Conservation (phyloP, 2,113 vertebrate species). For the Hyperoodon ampullatus region DNA sequence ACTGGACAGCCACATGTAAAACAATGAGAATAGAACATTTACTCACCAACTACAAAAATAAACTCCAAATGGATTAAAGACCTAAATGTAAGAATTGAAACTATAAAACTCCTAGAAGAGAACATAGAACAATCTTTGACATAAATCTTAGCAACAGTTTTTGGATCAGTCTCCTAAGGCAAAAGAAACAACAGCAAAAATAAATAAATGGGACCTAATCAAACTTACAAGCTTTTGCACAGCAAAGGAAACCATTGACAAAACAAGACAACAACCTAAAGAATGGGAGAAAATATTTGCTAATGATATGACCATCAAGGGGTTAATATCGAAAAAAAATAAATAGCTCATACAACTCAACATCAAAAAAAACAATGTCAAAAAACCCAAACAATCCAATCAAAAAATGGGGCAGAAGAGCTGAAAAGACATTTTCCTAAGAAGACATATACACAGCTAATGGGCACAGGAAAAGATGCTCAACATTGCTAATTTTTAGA, state of each 20-base stretch:
- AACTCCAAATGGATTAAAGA: not conserved
- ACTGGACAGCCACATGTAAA: not conserved
- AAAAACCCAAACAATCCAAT: not conserved
- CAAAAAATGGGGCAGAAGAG: not conserved
- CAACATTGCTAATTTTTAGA: not conserved
- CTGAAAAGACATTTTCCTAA: not conserved
- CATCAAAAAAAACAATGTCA: not conserved
- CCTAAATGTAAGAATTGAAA: not conserved
- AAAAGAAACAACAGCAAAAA: not conserved
- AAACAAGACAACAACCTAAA: not conserved
- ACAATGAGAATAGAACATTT: not conserved
- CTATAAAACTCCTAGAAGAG: not conserved
- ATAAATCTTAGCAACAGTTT: not conserved
- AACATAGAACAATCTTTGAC: not conserved
- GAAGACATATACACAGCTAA: not conserved
- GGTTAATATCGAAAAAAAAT: not conserved
- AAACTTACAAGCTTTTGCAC: not conserved
- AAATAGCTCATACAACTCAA: not conserved
- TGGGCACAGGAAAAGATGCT: not conserved
- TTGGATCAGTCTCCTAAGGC: not conserved
- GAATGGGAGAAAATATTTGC: not conserved
- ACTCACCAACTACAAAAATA: not conserved
- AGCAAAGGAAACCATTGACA: not conserved
- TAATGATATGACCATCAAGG: not conserved
- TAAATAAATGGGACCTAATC: not conserved